phyloP scores from a whole-genome alignment of 2,888 invertebrate genomes.

The Diarsia dahlii region DNA sequence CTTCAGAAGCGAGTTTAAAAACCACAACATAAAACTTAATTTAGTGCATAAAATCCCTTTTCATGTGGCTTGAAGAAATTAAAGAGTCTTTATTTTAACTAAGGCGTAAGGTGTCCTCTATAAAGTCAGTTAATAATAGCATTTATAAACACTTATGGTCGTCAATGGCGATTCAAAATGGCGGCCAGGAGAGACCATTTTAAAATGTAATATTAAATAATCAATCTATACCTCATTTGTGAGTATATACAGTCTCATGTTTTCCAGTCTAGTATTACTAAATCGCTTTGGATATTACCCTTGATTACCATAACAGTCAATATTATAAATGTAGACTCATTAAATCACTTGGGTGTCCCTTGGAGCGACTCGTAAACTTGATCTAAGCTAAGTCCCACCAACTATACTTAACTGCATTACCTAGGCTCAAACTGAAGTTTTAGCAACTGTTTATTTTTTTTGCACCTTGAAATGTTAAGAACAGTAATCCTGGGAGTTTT shows the following conservation, averaged over 20 bases:
- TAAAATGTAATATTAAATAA: constrained; percentile 27
- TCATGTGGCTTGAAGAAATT: constrained; percentile 54
- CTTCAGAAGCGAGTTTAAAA: constrained; percentile 44
- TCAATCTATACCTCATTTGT: constrained; percentile 29
- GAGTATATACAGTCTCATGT: constrained; percentile 24
- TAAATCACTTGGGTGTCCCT: constrained; percentile 68
- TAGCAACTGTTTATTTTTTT: constrained; percentile 69
- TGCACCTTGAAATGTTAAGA: constrained; percentile 70
- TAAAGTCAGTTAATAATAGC: constrained; percentile 53
- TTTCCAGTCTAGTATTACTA: constrained; percentile 56
- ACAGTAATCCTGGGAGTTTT: constrained; percentile 78
- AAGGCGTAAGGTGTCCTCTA: constrained; percentile 51
- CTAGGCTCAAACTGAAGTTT: constrained; percentile 62
- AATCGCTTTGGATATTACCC: constrained; percentile 62
- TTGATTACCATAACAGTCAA: constrained; percentile 65
- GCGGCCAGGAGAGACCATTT: constrained; percentile 27
- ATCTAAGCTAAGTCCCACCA: constrained; percentile 50
- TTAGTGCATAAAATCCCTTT: constrained; percentile 48
- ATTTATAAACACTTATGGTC: constrained; percentile 50
- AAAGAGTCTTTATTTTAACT: constrained; percentile 54
- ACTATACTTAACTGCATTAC: constrained; percentile 70
- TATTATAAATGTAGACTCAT: constrained; percentile 65
- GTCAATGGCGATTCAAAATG: constrained; percentile 37
- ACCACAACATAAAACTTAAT: constrained; percentile 57
- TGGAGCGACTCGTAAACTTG: constrained; percentile 63